These are phyloP conservation scores for Periphyllus acericola DNA, from an alignment of 2,888 invertebrate genomes.

Conservation along the genomic window DNA sequence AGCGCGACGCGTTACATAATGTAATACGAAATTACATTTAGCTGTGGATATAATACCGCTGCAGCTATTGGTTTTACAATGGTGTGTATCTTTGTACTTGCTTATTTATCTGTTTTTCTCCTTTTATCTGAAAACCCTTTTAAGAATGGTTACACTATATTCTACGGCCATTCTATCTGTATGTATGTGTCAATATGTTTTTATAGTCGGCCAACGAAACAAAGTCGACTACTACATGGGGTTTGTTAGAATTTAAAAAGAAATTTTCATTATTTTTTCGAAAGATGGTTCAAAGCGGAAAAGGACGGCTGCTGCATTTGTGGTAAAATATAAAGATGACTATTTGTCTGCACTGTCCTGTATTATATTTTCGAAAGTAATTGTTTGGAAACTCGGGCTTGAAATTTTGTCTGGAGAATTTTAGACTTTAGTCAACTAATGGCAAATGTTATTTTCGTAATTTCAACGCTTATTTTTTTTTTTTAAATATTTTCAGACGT, in stretches of 20 bases:
- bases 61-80: constrained; percentile 25
- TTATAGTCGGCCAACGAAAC: background rate
- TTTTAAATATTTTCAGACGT: background rate
- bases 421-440: too few species aligned
- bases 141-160: background rate
- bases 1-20: constrained; percentile 5
- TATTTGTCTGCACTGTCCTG: background rate
- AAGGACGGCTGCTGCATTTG: background rate
- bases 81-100: background rate
- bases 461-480: background rate
- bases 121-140: background rate
- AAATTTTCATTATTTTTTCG: background rate
- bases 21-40: constrained; percentile 6
- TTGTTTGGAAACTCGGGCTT: background rate
- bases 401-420: background rate
- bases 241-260: background rate
- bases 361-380: background rate
- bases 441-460: background rate
- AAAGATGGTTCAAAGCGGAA: background rate
- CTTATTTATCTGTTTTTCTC: background rate
- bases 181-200: constrained; percentile 1
- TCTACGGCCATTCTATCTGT: background rate
- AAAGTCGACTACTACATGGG: background rate
- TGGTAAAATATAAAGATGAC: background rate
- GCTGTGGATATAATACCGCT: background rate